Conservation (phyloP, 2,797 vertebrate genomes). For the Limnodromus scolopaceus region DNA sequence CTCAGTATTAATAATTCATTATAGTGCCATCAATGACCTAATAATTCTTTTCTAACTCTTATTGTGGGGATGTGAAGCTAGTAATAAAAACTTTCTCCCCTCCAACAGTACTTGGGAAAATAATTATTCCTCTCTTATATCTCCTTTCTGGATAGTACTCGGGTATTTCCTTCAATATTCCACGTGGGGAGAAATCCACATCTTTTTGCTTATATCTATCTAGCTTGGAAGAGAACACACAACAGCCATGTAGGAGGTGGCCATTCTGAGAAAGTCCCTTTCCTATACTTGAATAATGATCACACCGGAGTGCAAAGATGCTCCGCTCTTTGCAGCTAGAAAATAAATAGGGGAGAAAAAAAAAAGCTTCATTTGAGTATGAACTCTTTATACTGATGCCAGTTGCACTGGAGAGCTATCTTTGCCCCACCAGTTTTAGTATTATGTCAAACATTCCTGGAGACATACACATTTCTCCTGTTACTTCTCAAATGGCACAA, state of each 20-base stretch:
- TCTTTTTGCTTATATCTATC: not conserved
- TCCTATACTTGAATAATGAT: not conserved
- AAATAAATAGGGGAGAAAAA: not conserved
- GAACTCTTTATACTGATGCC: not conserved
- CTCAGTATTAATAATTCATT: slow-evolving; percentile 3
- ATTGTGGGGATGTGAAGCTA: not conserved
- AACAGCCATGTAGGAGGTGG: not conserved
- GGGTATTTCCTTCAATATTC: not conserved
- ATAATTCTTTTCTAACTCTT: not conserved
- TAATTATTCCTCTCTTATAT: not conserved
- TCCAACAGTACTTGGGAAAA: not conserved
- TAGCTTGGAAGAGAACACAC: not conserved
- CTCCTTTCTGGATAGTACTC: not conserved
- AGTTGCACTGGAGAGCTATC: not conserved
- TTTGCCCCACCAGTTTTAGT: no score
- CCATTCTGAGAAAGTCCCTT: not conserved
- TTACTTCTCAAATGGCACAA: not conserved
- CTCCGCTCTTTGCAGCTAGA: not conserved
- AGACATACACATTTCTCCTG: fast-evolving
- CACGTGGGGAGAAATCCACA: not conserved
- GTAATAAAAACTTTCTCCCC: not conserved
- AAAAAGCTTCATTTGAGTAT: not conserved
- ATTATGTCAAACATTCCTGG: not conserved
- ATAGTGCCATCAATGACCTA: not conserved
- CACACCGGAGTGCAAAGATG: not conserved